Conservation (phyloP, 2,888 invertebrate genomes). For the Volucella bombylans region DNA sequence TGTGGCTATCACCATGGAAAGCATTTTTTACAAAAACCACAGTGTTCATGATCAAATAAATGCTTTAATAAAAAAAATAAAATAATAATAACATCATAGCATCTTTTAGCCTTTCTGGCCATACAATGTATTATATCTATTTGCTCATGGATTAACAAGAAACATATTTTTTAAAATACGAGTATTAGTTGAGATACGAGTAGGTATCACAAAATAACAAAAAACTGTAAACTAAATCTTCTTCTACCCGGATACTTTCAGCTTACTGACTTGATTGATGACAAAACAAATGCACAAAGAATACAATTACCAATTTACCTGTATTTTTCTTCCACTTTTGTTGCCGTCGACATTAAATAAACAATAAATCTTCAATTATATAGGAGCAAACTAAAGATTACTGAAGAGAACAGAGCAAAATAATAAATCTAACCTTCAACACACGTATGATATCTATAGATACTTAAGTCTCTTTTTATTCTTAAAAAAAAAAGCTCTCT, state of each 20-base stretch:
- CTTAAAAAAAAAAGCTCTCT: neutral
- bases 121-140: neutral
- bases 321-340: slow-evolving; percentile 6
- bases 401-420: neutral
- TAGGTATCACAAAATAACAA: neutral
- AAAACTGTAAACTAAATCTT: slow-evolving; percentile 11
- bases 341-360: neutral
- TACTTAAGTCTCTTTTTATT: neutral
- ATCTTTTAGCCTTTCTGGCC: neutral
- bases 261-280: slow-evolving; percentile 53
- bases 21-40: no score
- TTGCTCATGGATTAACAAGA: neutral
- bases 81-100: neutral
- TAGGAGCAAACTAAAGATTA: slow-evolving; percentile 19
- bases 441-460: slow-evolving; percentile 12
- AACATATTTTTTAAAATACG: neutral
- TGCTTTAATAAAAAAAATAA: neutral
- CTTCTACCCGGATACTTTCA: slow-evolving; percentile 48
- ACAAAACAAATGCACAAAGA: slow-evolving; percentile 48
- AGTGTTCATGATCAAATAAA: neutral
- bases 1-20: no score
- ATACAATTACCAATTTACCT: slow-evolving; percentile 36
- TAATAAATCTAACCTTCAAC: slow-evolving; percentile 17
- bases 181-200: no score
- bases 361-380: slow-evolving; percentile 13